Conservation (phyloP, 2,113 vertebrate genomes). For the Syngnathoides biaculeatus region DNA sequence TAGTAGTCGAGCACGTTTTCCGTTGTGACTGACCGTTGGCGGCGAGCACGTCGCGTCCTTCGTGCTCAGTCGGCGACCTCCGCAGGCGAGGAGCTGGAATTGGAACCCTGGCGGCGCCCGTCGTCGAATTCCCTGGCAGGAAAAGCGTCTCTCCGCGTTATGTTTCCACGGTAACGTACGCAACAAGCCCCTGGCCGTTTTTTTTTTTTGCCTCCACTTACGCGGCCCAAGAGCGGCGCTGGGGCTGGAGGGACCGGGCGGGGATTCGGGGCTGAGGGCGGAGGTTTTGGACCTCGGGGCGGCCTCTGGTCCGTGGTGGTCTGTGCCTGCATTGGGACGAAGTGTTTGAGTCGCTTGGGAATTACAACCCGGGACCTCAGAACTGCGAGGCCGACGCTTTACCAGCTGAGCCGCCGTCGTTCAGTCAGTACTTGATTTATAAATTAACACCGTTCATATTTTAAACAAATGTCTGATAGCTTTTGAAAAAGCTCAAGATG, state of each 20-base stretch:
- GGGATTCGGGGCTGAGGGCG: constrained; percentile 57
- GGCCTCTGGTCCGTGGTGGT: constrained; percentile 74
- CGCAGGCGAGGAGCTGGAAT: constrained; percentile 79
- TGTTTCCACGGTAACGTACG: background rate
- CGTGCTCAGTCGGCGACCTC: constrained; percentile 79
- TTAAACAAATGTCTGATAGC: background rate
- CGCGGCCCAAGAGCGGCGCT: constrained; percentile 5
- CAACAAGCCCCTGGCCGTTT: no score
- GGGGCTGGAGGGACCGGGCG: background rate
- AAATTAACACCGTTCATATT: no score
- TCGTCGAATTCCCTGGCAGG: constrained; percentile 71
- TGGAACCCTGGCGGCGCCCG: constrained; percentile 71
- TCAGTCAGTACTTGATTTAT: no score
- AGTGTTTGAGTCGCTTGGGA: background rate
- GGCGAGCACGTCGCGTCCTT: constrained; percentile 37
- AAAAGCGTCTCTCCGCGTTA: background rate
- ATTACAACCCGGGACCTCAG: no score
- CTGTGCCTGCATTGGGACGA: constrained; percentile 34
- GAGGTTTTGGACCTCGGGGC: constrained; percentile 71
- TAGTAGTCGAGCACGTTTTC: background rate
- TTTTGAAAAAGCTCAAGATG: background rate
- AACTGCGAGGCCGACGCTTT: no score
- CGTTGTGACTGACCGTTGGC: constrained; percentile 28
- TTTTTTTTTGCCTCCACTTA: background rate
- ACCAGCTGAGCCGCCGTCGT: no score